Evolutionary conservation across 2,113 vertebrate species (phyloP), one percentile per base, ranked within the genome.

Genomic region (Coptodon bakossiorum): DNA sequence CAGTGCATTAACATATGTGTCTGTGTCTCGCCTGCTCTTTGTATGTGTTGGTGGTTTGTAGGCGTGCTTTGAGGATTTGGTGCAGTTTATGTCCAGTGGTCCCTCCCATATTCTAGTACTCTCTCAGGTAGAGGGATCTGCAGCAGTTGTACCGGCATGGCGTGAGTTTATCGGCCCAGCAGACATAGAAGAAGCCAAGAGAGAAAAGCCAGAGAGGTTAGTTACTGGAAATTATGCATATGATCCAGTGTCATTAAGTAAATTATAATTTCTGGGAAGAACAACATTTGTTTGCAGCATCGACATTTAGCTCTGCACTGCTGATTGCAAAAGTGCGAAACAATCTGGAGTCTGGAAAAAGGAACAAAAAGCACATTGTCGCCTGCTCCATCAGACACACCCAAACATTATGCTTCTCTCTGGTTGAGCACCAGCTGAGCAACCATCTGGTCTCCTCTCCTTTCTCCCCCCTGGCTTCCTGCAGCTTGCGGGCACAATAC

Each of bases 401-500:
- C 94, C 94, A 95, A 92, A 91, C 85, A 91, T 92, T 91, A 86
- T 93, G 91, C 90, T 88, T 93, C 91, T 92, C 88, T 93, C 73
- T 92, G 86, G 85, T 88, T 78, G 89, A 94, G 90, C 92, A 88
- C 95, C 95, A 94, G 93, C 95, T 34, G 94, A 91, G 94, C 88
- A 53, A 94, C 96, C 96, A 96, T 97, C 96, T 97, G 96, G 89
- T 95, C 91, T 92, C 82, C 92, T 89, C 87, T 91, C 73, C 86
- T 88, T 78, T 90, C 90, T 87, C 80, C 81, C 88, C 86, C 59
- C 48, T 86, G 87, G 88, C 86, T 82, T 91, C 90, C 92, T 89
- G 88, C 93, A 98, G 97, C 93, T 96, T 98, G 91, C 97, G 97
- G 79, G 97, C 97, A 83, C 97, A 97, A 92, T 98, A 97, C 48